These are phyloP conservation scores for Geotria australis DNA, from an alignment of 2,797 vertebrate genomes.

Conservation along the genomic window DNA sequence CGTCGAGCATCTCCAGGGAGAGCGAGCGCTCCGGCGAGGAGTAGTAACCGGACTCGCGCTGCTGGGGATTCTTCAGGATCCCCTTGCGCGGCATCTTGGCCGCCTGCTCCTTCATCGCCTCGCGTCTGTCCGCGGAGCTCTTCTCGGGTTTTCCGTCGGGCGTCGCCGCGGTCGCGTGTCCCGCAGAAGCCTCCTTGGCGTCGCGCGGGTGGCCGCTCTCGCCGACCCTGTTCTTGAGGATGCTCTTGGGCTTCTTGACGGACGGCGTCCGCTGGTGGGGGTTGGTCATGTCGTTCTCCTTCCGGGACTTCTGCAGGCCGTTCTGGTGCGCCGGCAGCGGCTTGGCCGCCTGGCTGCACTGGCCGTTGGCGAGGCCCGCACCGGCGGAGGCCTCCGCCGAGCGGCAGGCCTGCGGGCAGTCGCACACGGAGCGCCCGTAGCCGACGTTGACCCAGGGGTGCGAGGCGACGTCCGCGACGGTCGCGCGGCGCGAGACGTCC, in stretches of 20 bases:
- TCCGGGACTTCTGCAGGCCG: conserved; percentile 61
- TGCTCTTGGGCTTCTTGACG: conserved; percentile 38
- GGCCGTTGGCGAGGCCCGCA: conserved; percentile 53
- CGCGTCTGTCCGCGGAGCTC: neutral
- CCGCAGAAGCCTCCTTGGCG: fast-evolving
- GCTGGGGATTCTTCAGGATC: conserved; percentile 49
- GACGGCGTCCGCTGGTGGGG: conserved; percentile 20
- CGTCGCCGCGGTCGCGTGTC: neutral
- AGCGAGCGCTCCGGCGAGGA: conserved; percentile 51
- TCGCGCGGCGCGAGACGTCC: conserved; percentile 68
- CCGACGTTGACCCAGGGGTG: conserved; percentile 87
- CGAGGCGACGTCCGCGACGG: conserved; percentile 50
- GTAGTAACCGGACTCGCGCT: conserved; percentile 55
- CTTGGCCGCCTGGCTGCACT: conserved; percentile 25
- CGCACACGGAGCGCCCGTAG: conserved; percentile 15
- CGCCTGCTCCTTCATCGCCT: neutral
- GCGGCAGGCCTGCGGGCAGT: conserved; percentile 1
- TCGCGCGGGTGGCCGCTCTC: conserved; percentile 2
- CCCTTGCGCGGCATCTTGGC: conserved; percentile 33
- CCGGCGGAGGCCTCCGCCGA: conserved; percentile 22
- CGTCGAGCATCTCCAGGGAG: conserved; percentile 11
- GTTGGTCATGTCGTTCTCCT: conserved; percentile 56
- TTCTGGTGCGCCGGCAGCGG: conserved; percentile 30
- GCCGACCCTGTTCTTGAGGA: conserved; percentile 40
- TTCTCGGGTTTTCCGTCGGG: neutral